These are phyloP conservation scores for Poecilobothrus nobilitatus DNA, from an alignment of 2,888 invertebrate species.

Conservation along the genomic window DNA sequence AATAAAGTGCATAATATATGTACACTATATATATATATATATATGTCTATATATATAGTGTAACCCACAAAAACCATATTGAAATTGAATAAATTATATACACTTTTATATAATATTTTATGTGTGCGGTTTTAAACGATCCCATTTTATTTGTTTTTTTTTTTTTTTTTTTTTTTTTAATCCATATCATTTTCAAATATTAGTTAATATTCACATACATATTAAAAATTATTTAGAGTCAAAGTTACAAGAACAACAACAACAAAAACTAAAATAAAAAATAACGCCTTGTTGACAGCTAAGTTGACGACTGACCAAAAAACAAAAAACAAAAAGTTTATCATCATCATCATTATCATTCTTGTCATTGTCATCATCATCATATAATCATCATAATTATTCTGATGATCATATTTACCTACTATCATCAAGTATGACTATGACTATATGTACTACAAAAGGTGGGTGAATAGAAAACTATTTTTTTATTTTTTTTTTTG, in stretches of 20 bases:
- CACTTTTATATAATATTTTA: too few species aligned
- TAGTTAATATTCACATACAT: neutral
- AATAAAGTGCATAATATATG: too few species aligned
- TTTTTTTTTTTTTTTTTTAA: neutral
- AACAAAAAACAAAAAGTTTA: neutral
- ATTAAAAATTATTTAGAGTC: too few species aligned
- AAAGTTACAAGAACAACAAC: too few species aligned
- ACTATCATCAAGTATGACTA: neutral
- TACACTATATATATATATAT: too few species aligned
- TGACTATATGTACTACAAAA: neutral
- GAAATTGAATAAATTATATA: too few species aligned
- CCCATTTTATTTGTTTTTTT: neutral
- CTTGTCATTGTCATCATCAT: neutral
- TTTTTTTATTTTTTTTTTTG: too few species aligned
- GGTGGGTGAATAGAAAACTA: neutral
- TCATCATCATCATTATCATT: neutral
- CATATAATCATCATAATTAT: neutral
- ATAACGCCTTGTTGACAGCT: conserved; percentile 4
- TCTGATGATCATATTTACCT: neutral
- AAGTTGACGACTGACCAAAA: conserved; percentile 2
- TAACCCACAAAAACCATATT: too few species aligned
- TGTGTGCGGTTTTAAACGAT: neutral
- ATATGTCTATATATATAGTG: too few species aligned
- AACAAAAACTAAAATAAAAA: neutral
- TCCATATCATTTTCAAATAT: conserved; percentile 1